A percentile compares a stretch with the other conserved stretches of the same genome.
Conservation (phyloP, 2,888 invertebrate genomes). For the Anagyrus pseudococci region DNA sequence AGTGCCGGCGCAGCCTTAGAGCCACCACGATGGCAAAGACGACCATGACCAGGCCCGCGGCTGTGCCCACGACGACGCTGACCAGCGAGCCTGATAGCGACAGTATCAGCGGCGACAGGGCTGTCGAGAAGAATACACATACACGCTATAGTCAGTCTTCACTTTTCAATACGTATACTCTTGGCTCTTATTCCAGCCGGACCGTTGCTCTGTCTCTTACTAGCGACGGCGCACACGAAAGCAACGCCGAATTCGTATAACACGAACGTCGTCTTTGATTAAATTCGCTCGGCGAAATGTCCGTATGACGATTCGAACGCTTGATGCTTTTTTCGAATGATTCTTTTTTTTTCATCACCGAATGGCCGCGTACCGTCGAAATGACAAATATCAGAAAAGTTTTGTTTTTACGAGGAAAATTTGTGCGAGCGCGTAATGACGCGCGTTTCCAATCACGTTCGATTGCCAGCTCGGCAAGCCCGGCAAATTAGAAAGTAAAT, state of each 20-base stretch:
- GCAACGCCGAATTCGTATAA: neutral
- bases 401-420: neutral
- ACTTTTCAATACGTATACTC: neutral
- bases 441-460: neutral
- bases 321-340: neutral
- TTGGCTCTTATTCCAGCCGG: neutral
- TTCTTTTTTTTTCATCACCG: neutral
- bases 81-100: constrained; percentile 57
- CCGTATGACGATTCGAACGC: neutral
- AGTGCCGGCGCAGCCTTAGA: constrained; percentile 51
- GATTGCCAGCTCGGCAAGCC: too few species aligned
- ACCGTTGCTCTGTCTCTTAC: neutral
- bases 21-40: constrained; percentile 57
- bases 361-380: neutral
- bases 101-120: constrained; percentile 56
- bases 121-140: constrained; percentile 39
- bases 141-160: neutral
- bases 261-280: neutral
- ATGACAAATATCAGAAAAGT: neutral
- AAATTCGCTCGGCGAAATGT: neutral
- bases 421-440: neutral
- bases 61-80: constrained; percentile 57
- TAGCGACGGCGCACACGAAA: neutral
- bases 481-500: neutral
- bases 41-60: constrained; percentile 56